Base-by-base conservation (phyloP, 2,888 invertebrate species). In the Abscondita cerata region DNA sequence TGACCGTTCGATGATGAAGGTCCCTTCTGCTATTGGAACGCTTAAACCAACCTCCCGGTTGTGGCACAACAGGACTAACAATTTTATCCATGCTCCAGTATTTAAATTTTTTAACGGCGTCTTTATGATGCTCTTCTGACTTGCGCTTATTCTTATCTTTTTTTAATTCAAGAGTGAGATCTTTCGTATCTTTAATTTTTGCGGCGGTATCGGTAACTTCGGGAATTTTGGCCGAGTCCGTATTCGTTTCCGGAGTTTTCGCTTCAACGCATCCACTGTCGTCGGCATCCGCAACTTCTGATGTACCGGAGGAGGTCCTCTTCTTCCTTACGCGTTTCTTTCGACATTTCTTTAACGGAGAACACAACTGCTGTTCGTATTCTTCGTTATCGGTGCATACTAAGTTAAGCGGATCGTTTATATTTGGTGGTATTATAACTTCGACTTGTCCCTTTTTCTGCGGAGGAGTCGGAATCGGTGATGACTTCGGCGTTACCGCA, bases 401-500 rank as follows among this genome's bases (percentile, higher is more conserved):
- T 59, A 98, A 83, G 81, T 96, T 95, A 52, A 98, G 81, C 0
- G 97, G 97, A 82, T 98, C 97, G 73, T 90, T 86, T 51, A 95
- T 93, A 78, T 97, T 95, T 31, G 92, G 92, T 51, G 96, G 97
- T 76, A 96, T 95, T 61, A 95, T 91, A 2, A 80, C 95, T 82
- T 95, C 94, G 68, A 96, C 90, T 76, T 89, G 89, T 41, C 87
- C 89, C 77, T 91, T 91, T 65, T 90, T 86, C 64, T 91, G 84
- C 52, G 89, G 89, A n/a, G 93, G 92, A 36, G 91, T 91, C 54
- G 94, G 91, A 75, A 95, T 80, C 0, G 97, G 97, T 59, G 96
- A 96, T 25, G 95, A 94, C 75, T 93, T 91, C 53, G 96, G 96
- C 12, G 96, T 96, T 0, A 91, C 90, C n/a, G 92, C 91, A 81